phyloP scores from a whole-genome alignment of 1,140 invertebrate species.

The Calephelis virginiensis region DNA sequence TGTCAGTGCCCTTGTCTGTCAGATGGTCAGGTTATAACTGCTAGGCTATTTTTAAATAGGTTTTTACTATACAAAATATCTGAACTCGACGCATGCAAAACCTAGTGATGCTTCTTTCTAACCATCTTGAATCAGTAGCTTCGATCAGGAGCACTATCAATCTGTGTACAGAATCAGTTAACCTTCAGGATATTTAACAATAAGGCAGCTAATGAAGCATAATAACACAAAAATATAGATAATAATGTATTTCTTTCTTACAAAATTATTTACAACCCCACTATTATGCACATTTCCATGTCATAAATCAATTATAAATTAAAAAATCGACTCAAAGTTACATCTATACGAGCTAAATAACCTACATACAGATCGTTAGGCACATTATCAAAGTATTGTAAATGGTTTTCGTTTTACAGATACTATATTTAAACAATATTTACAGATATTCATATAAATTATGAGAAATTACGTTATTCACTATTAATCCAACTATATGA shows the following conservation, averaged over 20 bases:
- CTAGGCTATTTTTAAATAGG: too few species aligned
- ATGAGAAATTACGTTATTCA: constrained; percentile 1
- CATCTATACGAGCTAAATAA: constrained; percentile 33
- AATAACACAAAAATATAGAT: constrained; percentile 62
- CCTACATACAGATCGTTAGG: constrained; percentile 41
- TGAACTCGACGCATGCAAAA: too few species aligned
- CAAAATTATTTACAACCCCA: constrained; percentile 74
- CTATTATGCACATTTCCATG: constrained; percentile 71
- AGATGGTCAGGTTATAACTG: too few species aligned
- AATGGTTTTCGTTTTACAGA: constrained; percentile 8
- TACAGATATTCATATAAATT: constrained; percentile 14
- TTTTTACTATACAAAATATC: too few species aligned
- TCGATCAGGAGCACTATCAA: too few species aligned
- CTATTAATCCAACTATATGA: constrained; percentile 5
- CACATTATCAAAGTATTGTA: constrained; percentile 31
- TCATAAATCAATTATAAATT: constrained; percentile 71
- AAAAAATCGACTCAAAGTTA: constrained; percentile 61
- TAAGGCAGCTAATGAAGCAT: background rate
- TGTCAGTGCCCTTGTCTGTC: too few species aligned
- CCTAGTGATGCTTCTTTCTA: too few species aligned
- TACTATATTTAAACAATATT: constrained; percentile 10
- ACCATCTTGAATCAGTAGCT: too few species aligned
- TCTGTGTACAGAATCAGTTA: too few species aligned
- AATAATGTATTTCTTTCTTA: constrained; percentile 74
- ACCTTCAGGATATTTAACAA: too few species aligned